Conservation (phyloP, 1,140 invertebrate genomes). For the Rhopalosiphum maidis region DNA sequence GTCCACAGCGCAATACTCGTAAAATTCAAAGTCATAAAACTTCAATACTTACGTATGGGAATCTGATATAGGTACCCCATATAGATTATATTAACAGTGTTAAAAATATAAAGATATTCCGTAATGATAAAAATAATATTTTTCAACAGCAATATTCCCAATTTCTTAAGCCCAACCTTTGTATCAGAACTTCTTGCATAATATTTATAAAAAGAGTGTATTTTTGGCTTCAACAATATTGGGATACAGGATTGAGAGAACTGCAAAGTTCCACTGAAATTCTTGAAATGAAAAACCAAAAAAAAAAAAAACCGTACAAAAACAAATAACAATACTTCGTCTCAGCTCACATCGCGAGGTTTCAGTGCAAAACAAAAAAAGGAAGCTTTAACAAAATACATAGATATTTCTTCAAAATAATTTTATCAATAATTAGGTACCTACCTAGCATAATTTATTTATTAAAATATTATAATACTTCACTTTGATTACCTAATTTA, state of each 20-base stretch:
- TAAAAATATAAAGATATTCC: background rate
- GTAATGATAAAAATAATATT: constrained; percentile 2
- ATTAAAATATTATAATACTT: background rate
- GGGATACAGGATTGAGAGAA: background rate
- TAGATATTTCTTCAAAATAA: background rate
- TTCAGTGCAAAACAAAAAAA: background rate
- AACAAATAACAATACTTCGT: background rate
- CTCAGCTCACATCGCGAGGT: background rate
- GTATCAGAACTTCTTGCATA: background rate
- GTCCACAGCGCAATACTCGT: background rate
- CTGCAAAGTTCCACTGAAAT: background rate
- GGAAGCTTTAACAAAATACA: background rate
- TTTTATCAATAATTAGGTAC: background rate
- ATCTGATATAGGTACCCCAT: background rate
- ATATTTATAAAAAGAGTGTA: background rate
- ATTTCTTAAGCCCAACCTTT: background rate
- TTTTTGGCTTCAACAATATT: background rate
- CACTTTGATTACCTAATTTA: constrained; percentile 24
- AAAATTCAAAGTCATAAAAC: constrained; percentile 20
- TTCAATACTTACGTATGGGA: background rate
- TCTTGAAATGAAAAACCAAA: background rate
- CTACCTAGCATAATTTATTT: background rate
- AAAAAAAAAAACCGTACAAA: background rate
- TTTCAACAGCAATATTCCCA: background rate
- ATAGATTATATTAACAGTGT: background rate